Evolutionary conservation across 2,113 vertebrate species (phyloP).

Genomic region (Cryptomyrus ogoouensis): DNA sequence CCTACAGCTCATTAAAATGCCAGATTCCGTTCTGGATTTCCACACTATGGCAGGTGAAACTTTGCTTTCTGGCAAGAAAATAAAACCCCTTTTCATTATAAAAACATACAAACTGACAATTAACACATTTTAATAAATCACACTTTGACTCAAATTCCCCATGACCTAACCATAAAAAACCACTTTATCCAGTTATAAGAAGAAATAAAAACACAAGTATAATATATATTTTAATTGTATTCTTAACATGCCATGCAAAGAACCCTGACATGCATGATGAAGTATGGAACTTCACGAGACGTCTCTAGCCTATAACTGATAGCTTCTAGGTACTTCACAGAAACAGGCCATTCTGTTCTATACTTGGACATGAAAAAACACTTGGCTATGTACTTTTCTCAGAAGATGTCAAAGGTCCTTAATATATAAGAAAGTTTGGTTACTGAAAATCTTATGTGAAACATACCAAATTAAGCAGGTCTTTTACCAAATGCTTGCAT

Average conservation of each 20-base stretch:
- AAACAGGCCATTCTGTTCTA: not conserved
- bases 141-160: not conserved
- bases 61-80: not conserved
- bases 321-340: not conserved
- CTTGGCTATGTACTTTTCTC: not conserved
- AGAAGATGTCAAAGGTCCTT: not conserved
- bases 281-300: not conserved
- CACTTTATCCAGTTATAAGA: not conserved
- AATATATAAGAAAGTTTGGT: not conserved
- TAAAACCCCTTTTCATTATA: not conserved
- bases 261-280: not conserved
- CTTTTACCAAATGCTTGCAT: not conserved
- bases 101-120: not conserved
- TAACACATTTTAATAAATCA: not conserved
- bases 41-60: constrained; percentile 21
- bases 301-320: not conserved
- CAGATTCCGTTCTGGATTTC: constrained; percentile 21
- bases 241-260: constrained; percentile 4
- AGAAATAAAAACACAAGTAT: not conserved
- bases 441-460: not conserved
- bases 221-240: not conserved
- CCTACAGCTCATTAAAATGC: not conserved
- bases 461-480: not conserved
- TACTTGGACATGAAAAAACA: not conserved
- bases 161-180: not conserved